These are phyloP conservation scores for Simalia tracyae DNA, from an alignment of 2,797 vertebrate genomes.

Conservation along the genomic window DNA sequence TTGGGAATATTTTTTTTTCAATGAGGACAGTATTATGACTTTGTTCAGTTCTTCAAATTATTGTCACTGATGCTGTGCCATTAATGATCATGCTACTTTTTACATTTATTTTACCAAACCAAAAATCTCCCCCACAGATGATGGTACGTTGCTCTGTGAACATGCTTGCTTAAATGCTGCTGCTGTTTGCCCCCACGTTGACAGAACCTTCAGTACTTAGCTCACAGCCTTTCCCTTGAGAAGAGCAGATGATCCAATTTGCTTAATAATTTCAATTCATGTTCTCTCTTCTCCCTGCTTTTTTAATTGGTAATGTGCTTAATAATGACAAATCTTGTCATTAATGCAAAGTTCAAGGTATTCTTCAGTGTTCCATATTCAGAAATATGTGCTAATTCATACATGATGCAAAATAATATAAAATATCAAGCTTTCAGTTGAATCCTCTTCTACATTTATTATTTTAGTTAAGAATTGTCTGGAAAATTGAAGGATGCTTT, in stretches of 20 bases:
- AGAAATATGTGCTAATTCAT: not conserved
- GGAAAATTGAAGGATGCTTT: not conserved
- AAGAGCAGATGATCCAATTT: conserved; percentile 1
- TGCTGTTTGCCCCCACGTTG: not conserved
- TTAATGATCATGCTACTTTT: not conserved
- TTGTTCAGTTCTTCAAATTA: conserved; percentile 3
- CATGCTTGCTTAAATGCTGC: not conserved
- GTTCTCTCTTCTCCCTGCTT: not conserved
- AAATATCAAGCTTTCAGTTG: not conserved
- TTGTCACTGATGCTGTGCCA: not conserved
- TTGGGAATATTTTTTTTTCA: conserved; percentile 12
- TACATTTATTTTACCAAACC: not conserved
- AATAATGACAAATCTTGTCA: conserved; percentile 1
- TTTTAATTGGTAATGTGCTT: not conserved
- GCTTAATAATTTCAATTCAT: conserved; percentile 2
- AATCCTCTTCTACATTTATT: not conserved
- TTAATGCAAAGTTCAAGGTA: conserved; percentile 7
- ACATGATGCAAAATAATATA: not conserved
- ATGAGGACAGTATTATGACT: not conserved
- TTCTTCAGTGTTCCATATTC: not conserved
- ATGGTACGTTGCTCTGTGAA: not conserved
- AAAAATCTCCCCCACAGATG: not conserved
- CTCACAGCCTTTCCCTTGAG: not conserved
- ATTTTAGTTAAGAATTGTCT: not conserved
- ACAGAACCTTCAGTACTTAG: not conserved